Conservation (phyloP, 2,797 vertebrate species). For the Hybognathus amarus region DNA sequence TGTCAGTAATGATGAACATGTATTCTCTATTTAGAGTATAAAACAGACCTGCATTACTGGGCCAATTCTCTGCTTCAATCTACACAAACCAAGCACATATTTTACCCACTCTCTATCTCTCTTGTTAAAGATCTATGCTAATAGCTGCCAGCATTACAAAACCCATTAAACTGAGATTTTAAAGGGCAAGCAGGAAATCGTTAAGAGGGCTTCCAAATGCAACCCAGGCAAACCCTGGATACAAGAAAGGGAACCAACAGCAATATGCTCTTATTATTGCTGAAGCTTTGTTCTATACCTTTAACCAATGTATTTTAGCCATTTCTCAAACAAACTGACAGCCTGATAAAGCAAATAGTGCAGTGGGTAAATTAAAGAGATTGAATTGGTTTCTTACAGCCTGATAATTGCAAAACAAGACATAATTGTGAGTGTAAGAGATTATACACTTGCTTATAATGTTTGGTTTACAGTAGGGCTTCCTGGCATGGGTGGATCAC, state of each 20-base stretch:
- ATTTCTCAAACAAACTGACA: neutral
- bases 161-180: constrained; percentile 31
- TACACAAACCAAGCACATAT: neutral
- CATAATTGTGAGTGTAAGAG: neutral
- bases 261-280: neutral
- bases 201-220: constrained; percentile 31
- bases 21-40: neutral
- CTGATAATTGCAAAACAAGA: constrained; percentile 12
- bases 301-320: neutral
- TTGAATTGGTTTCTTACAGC: neutral
- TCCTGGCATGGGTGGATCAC: neutral
- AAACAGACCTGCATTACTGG: neutral
- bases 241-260: neutral
- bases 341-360: neutral
- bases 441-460: neutral
- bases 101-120: neutral
- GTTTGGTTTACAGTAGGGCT: neutral
- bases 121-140: neutral
- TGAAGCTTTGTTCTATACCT: neutral
- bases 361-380: neutral
- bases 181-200: constrained; percentile 31
- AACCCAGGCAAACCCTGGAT: constrained; percentile 28
- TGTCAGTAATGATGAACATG: neutral
- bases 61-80: neutral
- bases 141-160: constrained; percentile 14